These are phyloP conservation scores for Mobula birostris DNA, from an alignment of 2,113 vertebrate genomes.

Conservation along the genomic window DNA sequence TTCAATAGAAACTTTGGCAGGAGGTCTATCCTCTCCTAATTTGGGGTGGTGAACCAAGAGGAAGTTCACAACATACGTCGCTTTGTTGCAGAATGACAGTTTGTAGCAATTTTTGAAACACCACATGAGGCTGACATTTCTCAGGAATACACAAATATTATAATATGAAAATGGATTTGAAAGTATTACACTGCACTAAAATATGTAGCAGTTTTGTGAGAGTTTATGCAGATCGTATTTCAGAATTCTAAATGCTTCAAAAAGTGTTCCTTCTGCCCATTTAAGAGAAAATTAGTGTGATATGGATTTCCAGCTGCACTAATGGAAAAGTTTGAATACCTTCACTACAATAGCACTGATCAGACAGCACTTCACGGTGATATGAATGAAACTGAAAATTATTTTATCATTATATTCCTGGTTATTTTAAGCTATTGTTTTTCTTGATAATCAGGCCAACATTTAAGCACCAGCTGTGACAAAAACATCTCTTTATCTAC, in stretches of 20 bases:
- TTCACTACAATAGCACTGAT: neutral
- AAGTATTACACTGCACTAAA: neutral
- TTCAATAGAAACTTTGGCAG: neutral
- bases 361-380: neutral
- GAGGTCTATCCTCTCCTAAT: neutral
- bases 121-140: neutral
- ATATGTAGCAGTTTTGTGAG: neutral
- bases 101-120: neutral
- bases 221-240: neutral
- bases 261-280: neutral
- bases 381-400: neutral
- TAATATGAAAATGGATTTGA: neutral
- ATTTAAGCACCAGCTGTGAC: neutral
- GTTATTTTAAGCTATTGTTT: neutral
- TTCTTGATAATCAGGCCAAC: neutral
- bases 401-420: conserved; percentile 8
- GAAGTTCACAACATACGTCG: neutral
- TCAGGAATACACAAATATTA: neutral
- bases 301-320: neutral
- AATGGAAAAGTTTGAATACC: neutral
- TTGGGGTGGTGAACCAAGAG: neutral
- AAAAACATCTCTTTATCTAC: neutral
- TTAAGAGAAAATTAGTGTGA: neutral
- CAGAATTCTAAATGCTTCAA: neutral
- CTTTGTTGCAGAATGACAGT: neutral